Evolutionary conservation across 1,140 invertebrate species (phyloP), one percentile per base, ranked within the genome.

Genomic region (Ceratina japonica): DNA sequence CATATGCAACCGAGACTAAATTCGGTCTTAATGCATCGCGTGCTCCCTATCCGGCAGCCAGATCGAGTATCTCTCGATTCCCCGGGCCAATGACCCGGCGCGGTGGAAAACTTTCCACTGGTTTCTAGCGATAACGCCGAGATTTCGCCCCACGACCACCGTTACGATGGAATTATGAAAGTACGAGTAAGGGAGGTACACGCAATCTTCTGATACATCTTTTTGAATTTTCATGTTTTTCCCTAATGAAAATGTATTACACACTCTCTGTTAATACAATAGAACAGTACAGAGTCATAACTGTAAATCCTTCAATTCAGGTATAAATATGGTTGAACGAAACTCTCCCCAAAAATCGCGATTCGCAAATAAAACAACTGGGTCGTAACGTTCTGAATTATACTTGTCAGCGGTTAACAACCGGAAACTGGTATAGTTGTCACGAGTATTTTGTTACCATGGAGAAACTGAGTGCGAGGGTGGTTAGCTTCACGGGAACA

Each of bases 1-100:
- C 51, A 84, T 72, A 72, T 64, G 20, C n/a, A 27, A 31, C 62
- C n/a, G 37, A 71, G 49, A 54, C 65, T 63, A 83, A 84, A 84
- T 83, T 84, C 68, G 58, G 61, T 82, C 62, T 83, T 84, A 84
- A 64, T 71, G 72, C 62, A 79, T 84, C 76, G 82, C 82, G 82
- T 84, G 81, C 74, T 44, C 37, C 37, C 37, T 44, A 44, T 44
- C 37, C 37, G 3, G 27, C 76, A 83, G 82, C 75, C 82, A 76
- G 66, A 24, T 61, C 59, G 52, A 54, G 81, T 84, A 84, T 84
- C 82, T 84, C 72, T 59, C 73, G 69, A 84, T 84, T 44, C 37
- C 58, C 69, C 54, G 10, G 81, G 81, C 51, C 82, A 84, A 69
- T 75, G 82, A 84, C 81, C 82, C 18, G 51, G 20, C 61, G 24